Conservation (phyloP, 2,113 vertebrate genomes). For the Mugil cephalus region DNA sequence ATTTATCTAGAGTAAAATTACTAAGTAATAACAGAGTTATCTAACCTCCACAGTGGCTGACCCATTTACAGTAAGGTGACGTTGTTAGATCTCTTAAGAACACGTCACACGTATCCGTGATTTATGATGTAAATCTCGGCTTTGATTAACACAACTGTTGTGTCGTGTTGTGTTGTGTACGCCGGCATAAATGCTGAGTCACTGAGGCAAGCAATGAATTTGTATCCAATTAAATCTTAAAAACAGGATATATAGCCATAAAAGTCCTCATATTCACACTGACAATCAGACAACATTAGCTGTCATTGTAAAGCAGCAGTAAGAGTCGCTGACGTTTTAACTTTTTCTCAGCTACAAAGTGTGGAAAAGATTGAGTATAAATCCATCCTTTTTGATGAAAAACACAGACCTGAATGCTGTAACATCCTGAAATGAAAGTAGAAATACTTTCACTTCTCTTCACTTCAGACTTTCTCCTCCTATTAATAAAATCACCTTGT, state of each 20-base stretch:
- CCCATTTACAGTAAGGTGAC: background rate
- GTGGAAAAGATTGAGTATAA: background rate
- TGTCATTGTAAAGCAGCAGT: background rate
- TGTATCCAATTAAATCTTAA: background rate
- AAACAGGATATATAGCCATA: background rate
- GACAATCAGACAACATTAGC: background rate
- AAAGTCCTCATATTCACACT: background rate
- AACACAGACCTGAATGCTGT: background rate
- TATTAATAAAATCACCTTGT: background rate
- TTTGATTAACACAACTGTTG: slow-evolving; percentile 6
- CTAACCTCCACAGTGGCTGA: background rate
- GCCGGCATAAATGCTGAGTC: slow-evolving; percentile 44
- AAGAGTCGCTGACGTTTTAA: background rate
- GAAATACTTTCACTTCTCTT: background rate
- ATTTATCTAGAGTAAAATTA: background rate
- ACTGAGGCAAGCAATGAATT: slow-evolving; percentile 8
- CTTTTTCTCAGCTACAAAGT: background rate
- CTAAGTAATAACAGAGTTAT: background rate
- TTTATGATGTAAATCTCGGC: slow-evolving; percentile 38
- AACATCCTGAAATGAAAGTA: slow-evolving; percentile 1
- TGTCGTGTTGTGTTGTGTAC: too few relatives aligned
- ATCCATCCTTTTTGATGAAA: background rate
- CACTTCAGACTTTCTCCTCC: background rate
- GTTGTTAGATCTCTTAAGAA: background rate
- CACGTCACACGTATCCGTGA: background rate